Evolutionary conservation across 2,888 invertebrate genomes (phyloP).

Genomic region (Polymixis lichenea): DNA sequence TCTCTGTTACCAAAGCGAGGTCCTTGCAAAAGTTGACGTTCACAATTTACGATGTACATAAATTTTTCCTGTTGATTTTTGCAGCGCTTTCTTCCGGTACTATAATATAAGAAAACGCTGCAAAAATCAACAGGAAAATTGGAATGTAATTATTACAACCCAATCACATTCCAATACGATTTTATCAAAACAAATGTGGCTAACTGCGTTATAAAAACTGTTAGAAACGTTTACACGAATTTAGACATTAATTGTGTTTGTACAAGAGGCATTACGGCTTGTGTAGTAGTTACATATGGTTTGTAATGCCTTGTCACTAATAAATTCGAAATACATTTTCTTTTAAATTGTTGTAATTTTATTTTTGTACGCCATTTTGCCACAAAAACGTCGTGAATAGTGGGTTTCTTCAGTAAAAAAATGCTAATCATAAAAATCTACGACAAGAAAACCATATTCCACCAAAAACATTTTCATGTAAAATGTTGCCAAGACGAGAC

Average conservation of each 20-base stretch:
- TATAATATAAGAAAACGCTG: background rate
- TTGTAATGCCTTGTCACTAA: slow-evolving; percentile 44
- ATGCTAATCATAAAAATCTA: too few species aligned
- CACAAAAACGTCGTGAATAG: background rate
- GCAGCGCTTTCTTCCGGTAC: slow-evolving; percentile 3
- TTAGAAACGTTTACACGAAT: slow-evolving; percentile 55
- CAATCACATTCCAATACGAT: slow-evolving; percentile 39
- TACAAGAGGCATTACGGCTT: slow-evolving; percentile 43
- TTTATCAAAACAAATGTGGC: slow-evolving; percentile 46
- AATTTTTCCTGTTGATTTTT: slow-evolving; percentile 33
- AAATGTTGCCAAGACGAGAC: too few species aligned
- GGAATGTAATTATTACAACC: slow-evolving; percentile 3
- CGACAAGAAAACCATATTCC: too few species aligned
- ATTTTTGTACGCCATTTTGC: background rate
- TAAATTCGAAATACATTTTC: slow-evolving; percentile 41
- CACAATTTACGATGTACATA: slow-evolving; percentile 3
- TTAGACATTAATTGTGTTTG: slow-evolving; percentile 55
- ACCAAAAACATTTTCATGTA: too few species aligned
- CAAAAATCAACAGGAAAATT: slow-evolving; percentile 45
- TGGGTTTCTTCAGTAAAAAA: background rate
- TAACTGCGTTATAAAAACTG: slow-evolving; percentile 50
- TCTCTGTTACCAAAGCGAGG: too few species aligned
- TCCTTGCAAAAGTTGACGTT: background rate
- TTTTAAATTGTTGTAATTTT: slow-evolving; percentile 13
- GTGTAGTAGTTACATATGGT: slow-evolving; percentile 46